phyloP scores from a whole-genome alignment of 2,797 vertebrate genomes.

The Oryzias sinensis region DNA sequence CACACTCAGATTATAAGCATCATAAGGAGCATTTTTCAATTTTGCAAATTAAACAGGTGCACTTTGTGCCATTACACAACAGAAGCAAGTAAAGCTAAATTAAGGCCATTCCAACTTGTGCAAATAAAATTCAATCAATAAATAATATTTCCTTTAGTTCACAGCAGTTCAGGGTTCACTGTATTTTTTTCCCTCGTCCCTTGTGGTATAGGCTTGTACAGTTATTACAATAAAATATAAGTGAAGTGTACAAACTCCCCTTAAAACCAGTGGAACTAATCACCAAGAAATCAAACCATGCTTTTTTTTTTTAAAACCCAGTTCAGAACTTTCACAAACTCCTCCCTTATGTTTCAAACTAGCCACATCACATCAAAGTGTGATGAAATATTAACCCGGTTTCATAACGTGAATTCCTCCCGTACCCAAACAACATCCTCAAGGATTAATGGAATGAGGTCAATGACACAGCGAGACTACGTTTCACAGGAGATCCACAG shows the following conservation, averaged over 20 bases:
- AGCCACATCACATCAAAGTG: conserved; percentile 36
- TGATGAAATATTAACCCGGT: conserved; percentile 49
- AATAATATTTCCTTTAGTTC: conserved; percentile 63
- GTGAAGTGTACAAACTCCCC: conserved; percentile 36
- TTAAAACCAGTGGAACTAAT: conserved; percentile 29
- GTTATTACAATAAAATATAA: conserved; percentile 62
- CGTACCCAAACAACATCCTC: conserved; percentile 28
- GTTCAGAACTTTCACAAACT: conserved; percentile 43
- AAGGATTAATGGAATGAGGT: conserved; percentile 46
- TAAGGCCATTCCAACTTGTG: conserved; percentile 92
- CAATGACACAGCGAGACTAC: conserved; percentile 37
- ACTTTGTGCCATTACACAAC: conserved; percentile 84
- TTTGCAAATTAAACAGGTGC: conserved; percentile 82
- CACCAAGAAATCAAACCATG: conserved; percentile 70
- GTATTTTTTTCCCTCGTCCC: conserved; percentile 38
- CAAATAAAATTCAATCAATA: conserved; percentile 65
- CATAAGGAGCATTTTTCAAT: conserved; percentile 53
- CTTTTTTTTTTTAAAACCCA: conserved; percentile 71
- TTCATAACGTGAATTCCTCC: conserved; percentile 18
- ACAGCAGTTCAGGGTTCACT: conserved; percentile 65
- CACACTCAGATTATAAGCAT: conserved; percentile 71
- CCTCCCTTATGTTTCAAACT: conserved; percentile 21
- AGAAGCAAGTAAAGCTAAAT: conserved; percentile 83
- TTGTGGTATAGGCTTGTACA: conserved; percentile 51
- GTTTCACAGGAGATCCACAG: conserved; percentile 41